Percentiles rank a stretch among this genome's conserved stretches.
Evolutionary conservation across 2,113 vertebrate species (phyloP).

Genomic region (Oreochromis niloticus): DNA sequence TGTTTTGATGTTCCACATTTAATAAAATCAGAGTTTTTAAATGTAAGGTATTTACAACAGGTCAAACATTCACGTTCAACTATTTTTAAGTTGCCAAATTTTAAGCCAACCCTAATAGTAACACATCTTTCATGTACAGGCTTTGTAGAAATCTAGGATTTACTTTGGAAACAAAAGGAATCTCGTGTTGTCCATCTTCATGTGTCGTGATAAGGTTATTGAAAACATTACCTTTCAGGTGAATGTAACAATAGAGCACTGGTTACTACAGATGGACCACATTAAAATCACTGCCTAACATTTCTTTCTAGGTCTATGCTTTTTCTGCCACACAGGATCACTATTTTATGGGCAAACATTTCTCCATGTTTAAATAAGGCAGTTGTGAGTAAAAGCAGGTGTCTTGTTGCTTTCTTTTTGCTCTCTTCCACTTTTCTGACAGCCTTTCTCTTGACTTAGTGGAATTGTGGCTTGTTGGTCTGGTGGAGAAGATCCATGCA

Average conservation of each 20-base stretch:
- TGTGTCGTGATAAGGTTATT: not conserved
- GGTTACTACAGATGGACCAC: not conserved
- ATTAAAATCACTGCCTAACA: not conserved
- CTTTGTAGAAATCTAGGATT: not conserved
- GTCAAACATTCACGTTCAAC: not conserved
- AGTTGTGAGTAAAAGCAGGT: slow-evolving; percentile 3
- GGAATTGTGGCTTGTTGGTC: slow-evolving; percentile 21
- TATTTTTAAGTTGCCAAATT: not conserved
- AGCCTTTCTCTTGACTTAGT: slow-evolving; percentile 12
- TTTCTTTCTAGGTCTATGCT: not conserved
- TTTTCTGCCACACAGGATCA: not conserved
- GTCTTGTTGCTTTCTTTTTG: slow-evolving; percentile 13
- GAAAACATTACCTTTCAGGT: not conserved
- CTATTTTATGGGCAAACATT: not conserved
- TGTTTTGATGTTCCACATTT: not conserved
- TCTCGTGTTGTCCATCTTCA: not conserved
- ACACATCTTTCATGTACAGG: not conserved
- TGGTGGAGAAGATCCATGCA: slow-evolving; percentile 17
- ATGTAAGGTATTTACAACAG: not conserved
- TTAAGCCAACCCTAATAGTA: not conserved
- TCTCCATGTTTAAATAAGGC: slow-evolving; percentile 14
- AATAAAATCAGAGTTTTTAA: not conserved
- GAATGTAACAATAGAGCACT: not conserved
- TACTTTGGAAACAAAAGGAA: not conserved
- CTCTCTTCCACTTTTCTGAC: not conserved